Evolutionary conservation across 2,797 vertebrate genomes (phyloP).

Genomic region (Caiman crocodilus): DNA sequence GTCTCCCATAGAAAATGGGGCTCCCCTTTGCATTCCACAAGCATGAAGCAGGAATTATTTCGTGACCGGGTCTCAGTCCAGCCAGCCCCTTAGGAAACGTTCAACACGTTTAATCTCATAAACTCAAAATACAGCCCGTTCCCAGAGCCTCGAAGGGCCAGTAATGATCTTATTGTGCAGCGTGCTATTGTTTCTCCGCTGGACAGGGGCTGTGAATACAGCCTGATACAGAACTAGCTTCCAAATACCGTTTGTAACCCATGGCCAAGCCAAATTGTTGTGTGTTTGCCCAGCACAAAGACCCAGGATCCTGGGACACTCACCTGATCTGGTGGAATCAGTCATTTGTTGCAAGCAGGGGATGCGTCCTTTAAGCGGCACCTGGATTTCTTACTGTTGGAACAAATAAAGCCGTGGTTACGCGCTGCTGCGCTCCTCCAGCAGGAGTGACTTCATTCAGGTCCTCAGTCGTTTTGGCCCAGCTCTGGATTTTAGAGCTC

Average conservation of each 20-base stretch:
- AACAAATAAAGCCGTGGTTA: background rate
- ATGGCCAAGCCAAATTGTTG: background rate
- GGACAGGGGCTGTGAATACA: background rate
- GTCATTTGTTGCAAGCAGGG: slow-evolving; percentile 6
- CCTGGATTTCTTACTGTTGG: slow-evolving; percentile 20
- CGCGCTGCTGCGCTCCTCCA: background rate
- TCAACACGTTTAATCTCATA: slow-evolving; percentile 31
- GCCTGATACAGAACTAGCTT: background rate
- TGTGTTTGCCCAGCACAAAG: background rate
- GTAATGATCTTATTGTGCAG: background rate
- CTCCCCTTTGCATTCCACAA: fast-evolving
- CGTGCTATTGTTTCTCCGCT: background rate
- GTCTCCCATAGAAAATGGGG: background rate
- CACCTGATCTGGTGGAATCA: slow-evolving; percentile 27
- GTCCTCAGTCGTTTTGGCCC: background rate
- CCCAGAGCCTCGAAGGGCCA: background rate
- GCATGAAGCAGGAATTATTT: background rate
- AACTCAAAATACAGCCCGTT: background rate
- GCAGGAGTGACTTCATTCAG: background rate
- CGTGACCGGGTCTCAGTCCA: background rate
- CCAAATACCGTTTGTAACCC: background rate
- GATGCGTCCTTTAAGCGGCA: background rate
- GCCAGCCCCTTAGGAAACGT: background rate
- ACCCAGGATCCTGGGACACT: background rate
- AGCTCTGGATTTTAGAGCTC: background rate